phyloP scores from a whole-genome alignment of 2,113 vertebrate species.

The Xyliphius kryptos region DNA sequence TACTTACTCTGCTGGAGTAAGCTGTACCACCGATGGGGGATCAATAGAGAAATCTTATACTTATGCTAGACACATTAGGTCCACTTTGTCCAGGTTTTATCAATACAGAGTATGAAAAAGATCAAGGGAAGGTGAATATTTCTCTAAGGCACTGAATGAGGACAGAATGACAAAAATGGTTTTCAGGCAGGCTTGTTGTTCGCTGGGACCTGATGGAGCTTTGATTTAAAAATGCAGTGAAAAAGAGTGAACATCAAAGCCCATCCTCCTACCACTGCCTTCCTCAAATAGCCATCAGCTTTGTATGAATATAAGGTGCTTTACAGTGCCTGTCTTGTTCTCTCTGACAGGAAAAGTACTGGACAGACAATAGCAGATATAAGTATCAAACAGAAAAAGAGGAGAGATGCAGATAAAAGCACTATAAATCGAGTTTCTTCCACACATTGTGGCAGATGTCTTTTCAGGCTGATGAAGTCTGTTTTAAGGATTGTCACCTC shows the following conservation, averaged over 20 bases:
- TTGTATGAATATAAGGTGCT: conserved; percentile 52
- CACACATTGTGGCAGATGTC: conserved; percentile 45
- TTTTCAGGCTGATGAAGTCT: conserved; percentile 47
- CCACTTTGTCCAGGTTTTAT: no score
- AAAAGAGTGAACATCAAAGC: conserved; percentile 46
- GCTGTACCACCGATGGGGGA: no score
- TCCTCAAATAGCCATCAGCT: conserved; percentile 49
- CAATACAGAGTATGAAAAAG: no score
- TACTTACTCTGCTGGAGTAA: no score
- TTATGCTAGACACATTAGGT: no score
- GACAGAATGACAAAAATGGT: no score
- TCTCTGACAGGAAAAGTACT: conserved; percentile 50
- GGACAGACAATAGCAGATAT: conserved; percentile 54
- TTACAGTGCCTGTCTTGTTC: conserved; percentile 54
- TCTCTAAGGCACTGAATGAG: no score
- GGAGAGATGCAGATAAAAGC: conserved; percentile 27
- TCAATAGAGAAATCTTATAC: no score
- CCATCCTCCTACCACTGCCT: conserved; percentile 24
- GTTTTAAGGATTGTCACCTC: no score
- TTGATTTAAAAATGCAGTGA: conserved; percentile 47
- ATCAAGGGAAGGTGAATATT: no score
- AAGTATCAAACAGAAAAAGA: conserved; percentile 36
- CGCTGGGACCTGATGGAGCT: conserved; percentile 43
- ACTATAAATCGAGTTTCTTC: conserved; percentile 48
- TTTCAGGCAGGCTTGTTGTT: no score